A percentile compares a stretch with the other conserved stretches of the same genome.
These are phyloP conservation scores for Panonychus citri DNA, from an alignment of 1,140 invertebrate genomes.

Conservation along the genomic window DNA sequence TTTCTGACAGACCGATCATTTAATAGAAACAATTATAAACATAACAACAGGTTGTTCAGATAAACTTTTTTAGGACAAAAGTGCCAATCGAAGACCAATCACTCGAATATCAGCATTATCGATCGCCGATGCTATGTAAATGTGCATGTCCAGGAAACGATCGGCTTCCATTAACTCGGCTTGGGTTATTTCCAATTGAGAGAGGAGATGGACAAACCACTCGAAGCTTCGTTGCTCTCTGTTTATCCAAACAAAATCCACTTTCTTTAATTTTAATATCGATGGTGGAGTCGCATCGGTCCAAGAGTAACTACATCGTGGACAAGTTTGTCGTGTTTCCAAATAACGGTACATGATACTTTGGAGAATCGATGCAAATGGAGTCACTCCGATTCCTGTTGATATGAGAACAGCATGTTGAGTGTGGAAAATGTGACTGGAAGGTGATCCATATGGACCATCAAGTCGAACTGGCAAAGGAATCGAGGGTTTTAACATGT, in stretches of 20 bases:
- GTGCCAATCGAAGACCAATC: conserved; percentile 63
- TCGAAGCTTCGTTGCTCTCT: conserved; percentile 83
- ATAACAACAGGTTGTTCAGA: no score
- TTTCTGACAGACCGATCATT: no score
- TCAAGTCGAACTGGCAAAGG: conserved; percentile 54
- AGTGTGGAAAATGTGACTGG: conserved; percentile 75
- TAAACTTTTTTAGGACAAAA: no score
- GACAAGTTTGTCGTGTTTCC: conserved; percentile 56
- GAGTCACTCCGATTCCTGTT: conserved; percentile 89
- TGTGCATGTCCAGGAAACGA: conserved; percentile 82
- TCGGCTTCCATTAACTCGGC: conserved; percentile 39
- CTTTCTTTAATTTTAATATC: conserved; percentile 67
- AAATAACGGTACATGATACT: conserved; percentile 81
- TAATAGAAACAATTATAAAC: no score
- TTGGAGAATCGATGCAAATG: conserved; percentile 84
- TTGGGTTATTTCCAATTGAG: conserved; percentile 80
- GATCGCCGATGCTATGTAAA: conserved; percentile 84
- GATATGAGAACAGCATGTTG: conserved; percentile 82
- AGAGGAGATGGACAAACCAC: conserved; percentile 85
- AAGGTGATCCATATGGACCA: conserved; percentile 83
- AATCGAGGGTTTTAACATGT: no score
- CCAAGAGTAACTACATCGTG: conserved; percentile 61
- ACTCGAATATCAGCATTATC: conserved; percentile 83
- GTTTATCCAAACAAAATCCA: conserved; percentile 97
- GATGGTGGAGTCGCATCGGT: conserved; percentile 44